Percentiles rank a stretch among this genome's conserved stretches.
phyloP scores from a whole-genome alignment of 1,140 invertebrate genomes.

The Bombus waltoni region DNA sequence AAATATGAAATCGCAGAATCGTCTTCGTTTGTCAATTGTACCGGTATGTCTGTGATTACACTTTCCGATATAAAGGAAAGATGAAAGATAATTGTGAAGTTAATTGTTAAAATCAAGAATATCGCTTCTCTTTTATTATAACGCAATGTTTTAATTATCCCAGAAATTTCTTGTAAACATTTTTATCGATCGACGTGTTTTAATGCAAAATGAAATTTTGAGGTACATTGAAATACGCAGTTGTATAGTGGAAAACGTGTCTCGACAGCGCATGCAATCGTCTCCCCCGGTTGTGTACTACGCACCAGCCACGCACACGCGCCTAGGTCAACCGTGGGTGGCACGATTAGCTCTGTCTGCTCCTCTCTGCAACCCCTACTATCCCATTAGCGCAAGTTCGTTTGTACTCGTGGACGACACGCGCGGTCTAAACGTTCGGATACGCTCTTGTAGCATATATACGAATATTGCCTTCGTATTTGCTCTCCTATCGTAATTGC shows the following conservation, averaged over 20 bases:
- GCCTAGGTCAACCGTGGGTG: slow-evolving; percentile 47
- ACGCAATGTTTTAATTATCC: neutral
- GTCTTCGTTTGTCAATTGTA: too few relatives aligned
- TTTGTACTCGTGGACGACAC: slow-evolving; percentile 24
- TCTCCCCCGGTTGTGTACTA: neutral
- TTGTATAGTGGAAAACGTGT: neutral
- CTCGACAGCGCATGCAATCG: neutral
- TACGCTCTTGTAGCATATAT: neutral
- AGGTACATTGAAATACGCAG: neutral
- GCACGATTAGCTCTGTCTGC: slow-evolving; percentile 10
- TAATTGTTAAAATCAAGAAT: neutral
- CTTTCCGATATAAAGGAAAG: too few relatives aligned
- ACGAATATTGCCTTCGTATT: neutral
- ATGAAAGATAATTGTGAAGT: too few relatives aligned
- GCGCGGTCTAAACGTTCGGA: neutral
- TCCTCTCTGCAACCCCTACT: slow-evolving; percentile 8
- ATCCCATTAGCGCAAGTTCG: neutral
- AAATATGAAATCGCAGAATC: too few relatives aligned
- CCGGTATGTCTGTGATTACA: too few relatives aligned
- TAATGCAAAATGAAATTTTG: neutral
- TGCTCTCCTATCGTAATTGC: neutral
- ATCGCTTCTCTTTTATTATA: neutral
- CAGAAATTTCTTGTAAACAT: neutral
- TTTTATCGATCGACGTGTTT: neutral
- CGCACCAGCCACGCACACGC: slow-evolving; percentile 39